Evolutionary conservation across 2,113 vertebrate genomes (phyloP), one percentile per base, ranked within the genome.

Genomic region (Corythaeola cristata): DNA sequence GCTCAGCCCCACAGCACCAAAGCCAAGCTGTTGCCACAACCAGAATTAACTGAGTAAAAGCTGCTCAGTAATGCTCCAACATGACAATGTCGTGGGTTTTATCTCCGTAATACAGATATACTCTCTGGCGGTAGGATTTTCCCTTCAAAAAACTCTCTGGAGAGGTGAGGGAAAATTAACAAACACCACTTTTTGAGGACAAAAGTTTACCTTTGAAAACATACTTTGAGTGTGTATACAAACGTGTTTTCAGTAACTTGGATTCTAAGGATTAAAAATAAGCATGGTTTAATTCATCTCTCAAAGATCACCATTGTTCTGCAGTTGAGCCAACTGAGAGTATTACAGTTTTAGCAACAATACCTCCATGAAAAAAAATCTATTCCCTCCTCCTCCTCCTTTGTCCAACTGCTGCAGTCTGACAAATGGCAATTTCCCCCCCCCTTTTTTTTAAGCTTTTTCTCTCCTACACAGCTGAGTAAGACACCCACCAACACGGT

Each of bases 51-150:
- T 1, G 0, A 44, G 13, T 7, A 8, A 9, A 71, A 83, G 64
- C 64, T 9, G 28, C 80, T 49, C 49, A 1, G 30, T 11, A 55
- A n/a, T 0, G 1, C 21, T 37, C 32, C 74, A 26, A 12, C 14
- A 8, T 0, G 1, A 23, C 21, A 53, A 8, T 0, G 6, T 1
- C 20, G n/a, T 45, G 64, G 27, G 4, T 32, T 74, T n/a, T 49
- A 23, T 26, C 32, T 33, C 67, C 3, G 2, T 47, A 80, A 41
- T 2, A 17, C 11, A 49, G 23, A 22, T 12, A 4, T 1, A 8
- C 28, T 33, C 18, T 4, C 3, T 9, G 35, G 47, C 3, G 5
- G 62, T 11, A 52, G 50, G 50, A 52, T 26, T 23, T 41, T 30
- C 74, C n/a, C 50, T 23, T 53, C 21, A 32, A 41, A 82, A 60